These are phyloP conservation scores for Zaprionus inermis DNA, from an alignment of 1,140 invertebrate species.

Conservation along the genomic window DNA sequence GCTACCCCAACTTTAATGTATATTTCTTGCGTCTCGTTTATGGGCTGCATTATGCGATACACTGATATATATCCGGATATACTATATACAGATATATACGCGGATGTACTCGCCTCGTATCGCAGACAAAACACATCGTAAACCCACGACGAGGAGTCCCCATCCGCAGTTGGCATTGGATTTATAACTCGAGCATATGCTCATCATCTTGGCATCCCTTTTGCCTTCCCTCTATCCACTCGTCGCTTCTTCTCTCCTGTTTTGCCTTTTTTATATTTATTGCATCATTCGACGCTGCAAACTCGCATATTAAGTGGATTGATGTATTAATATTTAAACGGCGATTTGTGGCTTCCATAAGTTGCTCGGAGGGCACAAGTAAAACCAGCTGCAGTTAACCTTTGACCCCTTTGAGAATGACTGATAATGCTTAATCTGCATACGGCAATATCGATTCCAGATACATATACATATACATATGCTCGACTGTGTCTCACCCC, in stretches of 20 bases:
- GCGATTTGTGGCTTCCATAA: constrained; percentile 67
- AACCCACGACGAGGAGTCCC: constrained; percentile 9
- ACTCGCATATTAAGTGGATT: constrained; percentile 82
- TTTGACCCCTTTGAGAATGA: constrained; percentile 42
- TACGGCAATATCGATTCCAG: constrained; percentile 42
- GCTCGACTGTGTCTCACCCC: constrained; percentile 7
- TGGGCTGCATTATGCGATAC: constrained; percentile 10
- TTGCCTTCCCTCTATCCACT: neutral
- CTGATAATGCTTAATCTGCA: constrained; percentile 53
- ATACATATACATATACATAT: constrained; percentile 26
- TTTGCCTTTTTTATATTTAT: constrained; percentile 76
- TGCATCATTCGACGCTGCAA: constrained; percentile 75
- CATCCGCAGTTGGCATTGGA: constrained; percentile 27
- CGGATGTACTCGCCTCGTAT: constrained; percentile 22
- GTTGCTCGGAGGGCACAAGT: constrained; percentile 7
- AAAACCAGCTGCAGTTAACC: constrained; percentile 30
- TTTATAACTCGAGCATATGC: constrained; percentile 54
- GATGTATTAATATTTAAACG: constrained; percentile 83
- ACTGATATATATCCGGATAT: neutral
- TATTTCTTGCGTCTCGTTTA: constrained; percentile 38
- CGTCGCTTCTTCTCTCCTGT: neutral
- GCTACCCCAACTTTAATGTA: constrained; percentile 29
- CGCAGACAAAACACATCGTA: constrained; percentile 39
- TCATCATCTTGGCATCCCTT: constrained; percentile 35
- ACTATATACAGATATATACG: neutral